Percentiles rank a stretch among this genome's conserved stretches.
phyloP scores from a whole-genome alignment of 1,140 invertebrate genomes.

The Pseudachorutes palmiensis region DNA sequence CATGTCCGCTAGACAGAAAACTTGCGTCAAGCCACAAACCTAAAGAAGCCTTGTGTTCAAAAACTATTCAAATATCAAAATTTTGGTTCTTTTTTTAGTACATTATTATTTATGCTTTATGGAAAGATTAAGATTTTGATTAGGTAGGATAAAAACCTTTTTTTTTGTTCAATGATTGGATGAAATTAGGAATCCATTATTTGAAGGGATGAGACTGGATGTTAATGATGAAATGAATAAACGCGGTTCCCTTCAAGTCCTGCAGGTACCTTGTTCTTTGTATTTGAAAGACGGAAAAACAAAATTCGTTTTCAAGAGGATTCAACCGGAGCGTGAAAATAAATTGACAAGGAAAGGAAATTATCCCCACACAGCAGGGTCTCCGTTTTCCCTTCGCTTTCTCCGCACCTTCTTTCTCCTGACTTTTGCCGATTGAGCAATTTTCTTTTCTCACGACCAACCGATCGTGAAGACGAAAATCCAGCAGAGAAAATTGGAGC shows the following conservation, averaged over 20 bases:
- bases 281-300: background rate
- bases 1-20: too few relatives aligned
- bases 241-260: background rate
- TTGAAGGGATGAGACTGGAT: background rate
- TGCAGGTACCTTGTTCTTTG: background rate
- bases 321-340: conserved; percentile 15
- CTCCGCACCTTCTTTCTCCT: background rate
- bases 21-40: too few relatives aligned
- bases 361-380: conserved; percentile 22
- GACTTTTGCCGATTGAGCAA: conserved; percentile 21
- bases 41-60: too few relatives aligned
- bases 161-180: too few relatives aligned
- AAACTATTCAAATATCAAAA: too few relatives aligned
- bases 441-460: conserved; percentile 3
- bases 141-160: too few relatives aligned
- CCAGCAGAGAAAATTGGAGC: too few relatives aligned
- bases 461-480: too few relatives aligned
- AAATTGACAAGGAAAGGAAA: conserved; percentile 25
- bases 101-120: too few relatives aligned
- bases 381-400: background rate
- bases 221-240: conserved; percentile 1
- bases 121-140: too few relatives aligned
- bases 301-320: conserved; percentile 5
- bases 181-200: background rate
- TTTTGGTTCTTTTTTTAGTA: too few relatives aligned